Conservation (phyloP, 2,888 invertebrate species). For the Lypha dubia region DNA sequence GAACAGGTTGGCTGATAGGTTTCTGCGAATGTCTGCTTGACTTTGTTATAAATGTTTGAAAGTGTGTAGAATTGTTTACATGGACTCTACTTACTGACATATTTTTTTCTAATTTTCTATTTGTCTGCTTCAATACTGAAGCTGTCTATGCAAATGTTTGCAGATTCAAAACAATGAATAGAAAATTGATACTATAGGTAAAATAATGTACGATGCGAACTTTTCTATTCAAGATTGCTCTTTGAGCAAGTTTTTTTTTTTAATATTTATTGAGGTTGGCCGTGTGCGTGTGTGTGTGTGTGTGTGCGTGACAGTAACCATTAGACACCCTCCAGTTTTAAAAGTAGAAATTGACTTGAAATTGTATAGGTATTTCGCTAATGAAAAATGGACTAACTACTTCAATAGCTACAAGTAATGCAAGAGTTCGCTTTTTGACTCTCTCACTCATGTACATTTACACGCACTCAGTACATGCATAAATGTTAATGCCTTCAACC, state of each 20-base stretch:
- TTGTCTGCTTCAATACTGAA: conserved; percentile 53
- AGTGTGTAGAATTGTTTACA: neutral
- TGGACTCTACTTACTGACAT: neutral
- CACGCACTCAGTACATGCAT: too few species aligned
- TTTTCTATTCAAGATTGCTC: conserved; percentile 4
- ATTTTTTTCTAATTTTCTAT: conserved; percentile 20
- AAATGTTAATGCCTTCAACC: too few species aligned
- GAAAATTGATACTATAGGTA: conserved; percentile 35
- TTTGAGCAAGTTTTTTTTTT: neutral
- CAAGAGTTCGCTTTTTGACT: too few species aligned
- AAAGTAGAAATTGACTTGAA: too few species aligned
- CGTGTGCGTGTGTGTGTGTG: neutral
- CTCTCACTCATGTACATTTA: too few species aligned
- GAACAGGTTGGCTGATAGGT: conserved; percentile 53
- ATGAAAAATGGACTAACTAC: too few species aligned
- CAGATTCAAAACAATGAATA: conserved; percentile 55
- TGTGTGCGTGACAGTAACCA: conserved; percentile 7
- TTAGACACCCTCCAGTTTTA: too few species aligned
- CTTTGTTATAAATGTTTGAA: conserved; percentile 1
- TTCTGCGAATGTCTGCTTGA: conserved; percentile 34
- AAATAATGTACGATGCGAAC: conserved; percentile 15
- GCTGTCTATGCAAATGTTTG: conserved; percentile 60
- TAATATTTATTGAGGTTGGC: neutral
- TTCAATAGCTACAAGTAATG: too few species aligned
- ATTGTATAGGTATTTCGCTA: too few species aligned